Evolutionary conservation across 1,140 invertebrate species (phyloP), one percentile per base, ranked within the genome.

Genomic region (Leguminivora glycinivorella): DNA sequence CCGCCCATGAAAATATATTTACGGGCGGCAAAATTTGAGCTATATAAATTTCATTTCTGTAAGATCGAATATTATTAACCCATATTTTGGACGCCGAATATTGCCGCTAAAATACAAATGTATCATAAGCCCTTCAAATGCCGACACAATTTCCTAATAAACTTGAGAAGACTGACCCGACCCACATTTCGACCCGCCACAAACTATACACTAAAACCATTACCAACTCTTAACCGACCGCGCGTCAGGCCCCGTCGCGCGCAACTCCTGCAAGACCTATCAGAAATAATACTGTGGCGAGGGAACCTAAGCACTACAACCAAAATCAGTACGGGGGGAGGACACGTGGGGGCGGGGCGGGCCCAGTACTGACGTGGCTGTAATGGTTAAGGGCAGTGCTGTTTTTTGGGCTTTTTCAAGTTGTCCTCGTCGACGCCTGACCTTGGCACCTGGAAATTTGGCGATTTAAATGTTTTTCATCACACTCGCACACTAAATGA

Each of bases 371-470:
- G 87, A 91, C 73, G 79, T 82, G 78, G 69, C 68, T 85, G 72
- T 89, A 88, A 88, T 82, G 87, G 89, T 91, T 91, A 91, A 91
- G 94, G 94, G 89, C 94, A 94, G 78, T 94, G 94, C 78, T 93
- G 93, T 86, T 95, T 94, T 88, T 96, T 96, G 80, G 94, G 94
- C 84, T 95, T 95, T 87, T 95, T 96, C 88, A 97, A 95, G 84
- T 97, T 96, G 82, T 98, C 97, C 83, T 96, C 95, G 77, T 98
- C 97, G 75, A 95, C 95, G 56, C 97, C 96, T 6, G 96, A 95
- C 74, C 96, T 95, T 75, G 94, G 95, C 9, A 98, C 95, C 88
- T 90, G 69, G 5, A 52, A 67, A 29, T 52, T 43, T 17, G n/a
- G n/a, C n/a, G 40, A 43, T 43, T n/a, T n/a, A n/a, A n/a, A 14